Evolutionary conservation across 2,113 vertebrate species (phyloP).

Genomic region (Hoplias malabaricus): DNA sequence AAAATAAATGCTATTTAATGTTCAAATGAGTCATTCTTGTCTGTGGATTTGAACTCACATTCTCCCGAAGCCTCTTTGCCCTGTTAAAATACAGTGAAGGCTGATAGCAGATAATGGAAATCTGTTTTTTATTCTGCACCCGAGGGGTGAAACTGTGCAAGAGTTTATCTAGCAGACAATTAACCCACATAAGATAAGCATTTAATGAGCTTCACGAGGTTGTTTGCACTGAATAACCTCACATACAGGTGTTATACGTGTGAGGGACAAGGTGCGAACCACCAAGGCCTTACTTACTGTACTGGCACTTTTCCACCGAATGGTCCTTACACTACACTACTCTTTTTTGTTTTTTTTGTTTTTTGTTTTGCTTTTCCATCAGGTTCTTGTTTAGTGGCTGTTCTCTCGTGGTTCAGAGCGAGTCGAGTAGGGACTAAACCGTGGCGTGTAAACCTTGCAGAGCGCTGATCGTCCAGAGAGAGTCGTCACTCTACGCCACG

Average conservation of each 20-base stretch:
- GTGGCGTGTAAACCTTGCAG: too few relatives aligned
- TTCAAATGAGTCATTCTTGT: conserved; percentile 7
- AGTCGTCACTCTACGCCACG: too few relatives aligned
- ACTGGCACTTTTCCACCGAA: too few relatives aligned
- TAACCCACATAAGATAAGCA: conserved; percentile 29
- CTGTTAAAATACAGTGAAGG: not conserved
- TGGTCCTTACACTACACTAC: too few relatives aligned
- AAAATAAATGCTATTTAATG: conserved; percentile 67
- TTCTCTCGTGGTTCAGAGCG: too few relatives aligned
- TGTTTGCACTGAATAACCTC: not conserved
- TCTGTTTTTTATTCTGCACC: not conserved
- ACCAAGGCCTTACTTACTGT: too few relatives aligned
- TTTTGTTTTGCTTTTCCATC: too few relatives aligned
- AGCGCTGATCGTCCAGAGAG: too few relatives aligned
- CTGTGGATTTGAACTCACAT: not conserved
- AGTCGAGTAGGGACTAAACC: too few relatives aligned
- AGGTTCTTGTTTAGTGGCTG: too few relatives aligned
- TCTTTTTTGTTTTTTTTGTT: too few relatives aligned
- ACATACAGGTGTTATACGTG: not conserved
- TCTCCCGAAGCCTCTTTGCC: not conserved
- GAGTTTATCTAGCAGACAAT: conserved; percentile 36
- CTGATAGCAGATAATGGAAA: not conserved
- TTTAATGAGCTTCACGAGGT: not conserved
- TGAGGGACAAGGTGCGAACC: not conserved
- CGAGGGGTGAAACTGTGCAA: not conserved